These are phyloP conservation scores for Dolomedes plantarius DNA, from an alignment of 2,888 invertebrate genomes.

Conservation along the genomic window DNA sequence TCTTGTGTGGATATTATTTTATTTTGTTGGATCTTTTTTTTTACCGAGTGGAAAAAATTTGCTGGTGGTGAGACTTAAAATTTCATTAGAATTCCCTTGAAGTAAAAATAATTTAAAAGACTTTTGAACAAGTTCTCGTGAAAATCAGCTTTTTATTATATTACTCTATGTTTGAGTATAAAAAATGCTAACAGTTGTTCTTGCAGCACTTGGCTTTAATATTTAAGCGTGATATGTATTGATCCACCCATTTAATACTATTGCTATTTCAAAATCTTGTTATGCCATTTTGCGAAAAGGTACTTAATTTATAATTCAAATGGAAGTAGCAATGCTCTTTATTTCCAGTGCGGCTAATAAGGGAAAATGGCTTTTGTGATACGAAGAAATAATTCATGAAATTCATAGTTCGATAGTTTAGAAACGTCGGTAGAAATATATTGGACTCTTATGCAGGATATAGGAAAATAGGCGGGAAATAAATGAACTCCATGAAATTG, in stretches of 20 bases:
- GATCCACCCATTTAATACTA: background rate
- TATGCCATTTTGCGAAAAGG: no score
- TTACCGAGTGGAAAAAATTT: background rate
- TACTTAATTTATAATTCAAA: no score
- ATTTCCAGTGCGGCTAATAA: no score
- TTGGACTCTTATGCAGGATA: no score
- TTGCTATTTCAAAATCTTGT: no score
- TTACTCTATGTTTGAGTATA: background rate
- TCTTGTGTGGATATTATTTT: background rate
- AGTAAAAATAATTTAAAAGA: background rate
- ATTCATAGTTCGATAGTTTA: no score
- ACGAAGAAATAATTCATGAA: no score
- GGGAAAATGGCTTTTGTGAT: no score
- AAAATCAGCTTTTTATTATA: background rate
- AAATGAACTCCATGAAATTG: no score
- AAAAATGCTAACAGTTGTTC: background rate
- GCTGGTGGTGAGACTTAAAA: background rate
- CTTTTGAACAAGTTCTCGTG: background rate
- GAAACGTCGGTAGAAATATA: no score
- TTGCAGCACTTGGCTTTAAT: background rate
- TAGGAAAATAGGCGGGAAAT: no score
- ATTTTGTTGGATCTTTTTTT: background rate
- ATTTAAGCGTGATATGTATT: background rate
- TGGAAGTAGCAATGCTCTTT: no score
- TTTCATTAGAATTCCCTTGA: background rate